Evolutionary conservation across 2,113 vertebrate genomes (phyloP), one percentile per base, ranked within the genome.

Genomic region (Rhizomys pruinosus): DNA sequence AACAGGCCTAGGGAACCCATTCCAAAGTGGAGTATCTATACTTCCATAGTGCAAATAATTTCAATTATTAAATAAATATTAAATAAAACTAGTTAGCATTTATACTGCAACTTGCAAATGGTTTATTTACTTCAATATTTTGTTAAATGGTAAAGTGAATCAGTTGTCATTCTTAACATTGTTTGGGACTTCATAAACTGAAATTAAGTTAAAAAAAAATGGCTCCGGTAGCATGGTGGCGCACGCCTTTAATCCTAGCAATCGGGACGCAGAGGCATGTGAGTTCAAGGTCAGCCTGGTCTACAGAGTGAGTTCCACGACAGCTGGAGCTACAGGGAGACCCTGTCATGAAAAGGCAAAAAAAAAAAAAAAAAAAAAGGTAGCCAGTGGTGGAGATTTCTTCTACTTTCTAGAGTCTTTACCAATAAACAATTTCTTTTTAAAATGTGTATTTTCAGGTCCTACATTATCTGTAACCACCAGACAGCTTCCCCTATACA

Each of bases 151-250:
- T 81, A 17, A 16, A 81, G 84, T 69, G 77, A 95, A 91, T 87
- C 87, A 95, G 77, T 96, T 85, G 85, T 85, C 59, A 82, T 73
- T 20, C 8, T 80, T 37, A 91, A 5, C 57, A 68, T 61, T 57
- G 59, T 89, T 78, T 22, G 37, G 93, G 78, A 93, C 17, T 92
- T 76, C 72, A 57, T 89, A 90, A 84, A 61, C 34, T 61, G 72
- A 95, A 92, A 89, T 69, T 84, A 88, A 93, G 74, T 73, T 47
- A 32, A 91, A 85, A 90, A 82, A 94, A 88, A 90, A 84, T n/a
- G n/a, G n/a, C n/a, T n/a, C n/a, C n/a, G n/a, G n/a, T n/a, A n/a
- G n/a, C n/a, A n/a, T n/a, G n/a, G n/a, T n/a, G n/a, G n/a, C n/a
- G n/a, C n/a, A n/a, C n/a, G n/a, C n/a, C n/a, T n/a, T n/a, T n/a